phyloP scores from a whole-genome alignment of 2,113 vertebrate genomes.

The Macrotus californicus region DNA sequence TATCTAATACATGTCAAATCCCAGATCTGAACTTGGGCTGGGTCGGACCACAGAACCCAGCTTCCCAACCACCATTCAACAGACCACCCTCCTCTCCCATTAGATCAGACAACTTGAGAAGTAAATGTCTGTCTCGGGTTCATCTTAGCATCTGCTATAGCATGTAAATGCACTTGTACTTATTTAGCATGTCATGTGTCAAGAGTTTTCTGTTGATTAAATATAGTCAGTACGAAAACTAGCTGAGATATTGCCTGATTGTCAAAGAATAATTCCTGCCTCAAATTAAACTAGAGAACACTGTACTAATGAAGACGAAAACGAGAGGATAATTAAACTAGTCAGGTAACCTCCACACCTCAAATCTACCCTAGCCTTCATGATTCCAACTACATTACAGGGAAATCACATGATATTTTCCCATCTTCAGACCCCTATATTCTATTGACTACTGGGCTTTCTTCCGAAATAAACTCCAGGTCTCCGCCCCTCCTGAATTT shows the following conservation, averaged over 20 bases:
- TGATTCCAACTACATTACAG: neutral
- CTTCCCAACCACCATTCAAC: neutral
- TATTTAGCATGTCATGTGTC: neutral
- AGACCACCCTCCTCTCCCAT: neutral
- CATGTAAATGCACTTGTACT: neutral
- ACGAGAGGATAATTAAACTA: neutral
- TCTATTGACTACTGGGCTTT: neutral
- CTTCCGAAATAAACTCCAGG: neutral
- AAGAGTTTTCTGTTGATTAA: neutral
- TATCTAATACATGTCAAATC: neutral
- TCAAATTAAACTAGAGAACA: neutral
- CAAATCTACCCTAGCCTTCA: neutral
- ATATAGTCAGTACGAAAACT: neutral
- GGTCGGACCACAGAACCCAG: neutral
- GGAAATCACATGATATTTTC: neutral
- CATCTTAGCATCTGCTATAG: neutral
- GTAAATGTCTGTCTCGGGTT: neutral
- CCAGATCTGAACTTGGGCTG: neutral
- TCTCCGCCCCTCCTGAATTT: neutral
- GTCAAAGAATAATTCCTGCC: neutral
- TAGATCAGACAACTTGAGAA: neutral
- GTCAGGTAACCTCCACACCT: neutral
- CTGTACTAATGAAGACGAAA: neutral
- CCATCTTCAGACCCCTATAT: neutral
- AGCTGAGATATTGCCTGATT: neutral